phyloP scores from a whole-genome alignment of 2,888 invertebrate species.

The Ormyrus rosae region DNA sequence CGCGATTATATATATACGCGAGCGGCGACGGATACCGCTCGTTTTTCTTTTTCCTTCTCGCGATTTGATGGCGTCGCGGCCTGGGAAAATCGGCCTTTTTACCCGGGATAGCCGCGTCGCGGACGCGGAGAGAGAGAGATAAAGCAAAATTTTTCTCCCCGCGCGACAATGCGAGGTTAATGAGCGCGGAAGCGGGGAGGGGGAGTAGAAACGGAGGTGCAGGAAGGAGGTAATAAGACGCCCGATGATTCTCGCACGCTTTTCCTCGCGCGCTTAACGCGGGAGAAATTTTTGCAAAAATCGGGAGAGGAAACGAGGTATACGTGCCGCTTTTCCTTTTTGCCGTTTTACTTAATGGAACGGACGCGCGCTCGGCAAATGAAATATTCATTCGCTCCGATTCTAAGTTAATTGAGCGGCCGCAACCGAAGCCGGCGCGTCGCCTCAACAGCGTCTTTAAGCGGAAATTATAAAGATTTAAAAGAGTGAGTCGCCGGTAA shows the following conservation, averaged over 20 bases:
- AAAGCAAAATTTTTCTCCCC: slow-evolving; percentile 3
- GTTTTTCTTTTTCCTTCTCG: background rate
- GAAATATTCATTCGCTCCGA: no score
- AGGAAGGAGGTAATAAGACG: slow-evolving; percentile 26
- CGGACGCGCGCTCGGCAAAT: no score
- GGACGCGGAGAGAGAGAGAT: background rate
- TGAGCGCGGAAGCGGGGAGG: slow-evolving; percentile 15
- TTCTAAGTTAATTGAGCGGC: no score
- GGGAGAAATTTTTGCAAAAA: no score
- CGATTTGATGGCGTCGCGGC: background rate
- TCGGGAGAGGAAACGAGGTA: no score
- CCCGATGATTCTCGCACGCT: slow-evolving; percentile 32
- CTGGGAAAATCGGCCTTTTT: background rate
- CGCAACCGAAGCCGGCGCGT: no score
- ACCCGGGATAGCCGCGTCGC: no score
- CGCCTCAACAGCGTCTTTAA: no score
- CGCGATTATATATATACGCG: slow-evolving; percentile 19
- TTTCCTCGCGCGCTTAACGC: background rate
- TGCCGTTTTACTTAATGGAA: no score
- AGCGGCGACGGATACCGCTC: background rate
- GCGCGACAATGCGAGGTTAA: slow-evolving; percentile 13
- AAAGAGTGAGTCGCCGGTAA: no score
- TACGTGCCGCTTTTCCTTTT: no score
- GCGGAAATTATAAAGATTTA: no score
- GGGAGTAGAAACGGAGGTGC: background rate